These are phyloP conservation scores for Epistrophella euchroma DNA, from an alignment of 2,888 invertebrate genomes.

Conservation along the genomic window DNA sequence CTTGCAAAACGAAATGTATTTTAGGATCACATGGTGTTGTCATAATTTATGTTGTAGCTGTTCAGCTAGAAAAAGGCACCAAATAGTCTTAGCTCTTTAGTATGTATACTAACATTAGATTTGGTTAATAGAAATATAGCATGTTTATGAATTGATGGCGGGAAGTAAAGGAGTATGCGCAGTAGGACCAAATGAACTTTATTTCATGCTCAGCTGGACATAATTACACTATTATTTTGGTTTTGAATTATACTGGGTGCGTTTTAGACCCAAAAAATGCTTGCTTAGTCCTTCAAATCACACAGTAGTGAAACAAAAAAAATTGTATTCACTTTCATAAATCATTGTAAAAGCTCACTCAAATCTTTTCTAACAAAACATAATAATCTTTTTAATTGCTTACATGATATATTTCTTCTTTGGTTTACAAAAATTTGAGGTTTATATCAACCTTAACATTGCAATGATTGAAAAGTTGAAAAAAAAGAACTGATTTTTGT, in stretches of 20 bases:
- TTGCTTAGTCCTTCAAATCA: background rate
- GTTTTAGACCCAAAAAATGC: background rate
- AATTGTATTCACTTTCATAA: too few relatives aligned
- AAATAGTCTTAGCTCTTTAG: slow-evolving; percentile 14
- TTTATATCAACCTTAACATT: too few relatives aligned
- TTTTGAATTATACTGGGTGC: background rate
- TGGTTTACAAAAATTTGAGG: too few relatives aligned
- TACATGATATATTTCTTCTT: too few relatives aligned
- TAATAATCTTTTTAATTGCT: too few relatives aligned
- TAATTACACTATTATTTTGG: background rate
- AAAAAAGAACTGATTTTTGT: too few relatives aligned
- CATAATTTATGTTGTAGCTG: background rate
- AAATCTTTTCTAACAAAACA: too few relatives aligned
- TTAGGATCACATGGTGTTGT: slow-evolving; percentile 24
- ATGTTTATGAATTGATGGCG: slow-evolving; percentile 65
- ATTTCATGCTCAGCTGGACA: slow-evolving; percentile 1
- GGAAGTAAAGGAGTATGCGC: slow-evolving; percentile 69
- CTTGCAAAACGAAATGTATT: slow-evolving; percentile 21
- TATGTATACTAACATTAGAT: slow-evolving; percentile 59
- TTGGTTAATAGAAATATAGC: slow-evolving; percentile 33
- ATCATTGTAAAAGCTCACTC: too few relatives aligned
- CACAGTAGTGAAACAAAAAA: too few relatives aligned
- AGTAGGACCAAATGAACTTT: slow-evolving; percentile 21
- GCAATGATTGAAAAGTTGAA: too few relatives aligned
- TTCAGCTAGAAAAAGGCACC: slow-evolving; percentile 13